Base-by-base conservation (phyloP, 2,888 invertebrate genomes). In the Synanthedon andrenaeformis region DNA sequence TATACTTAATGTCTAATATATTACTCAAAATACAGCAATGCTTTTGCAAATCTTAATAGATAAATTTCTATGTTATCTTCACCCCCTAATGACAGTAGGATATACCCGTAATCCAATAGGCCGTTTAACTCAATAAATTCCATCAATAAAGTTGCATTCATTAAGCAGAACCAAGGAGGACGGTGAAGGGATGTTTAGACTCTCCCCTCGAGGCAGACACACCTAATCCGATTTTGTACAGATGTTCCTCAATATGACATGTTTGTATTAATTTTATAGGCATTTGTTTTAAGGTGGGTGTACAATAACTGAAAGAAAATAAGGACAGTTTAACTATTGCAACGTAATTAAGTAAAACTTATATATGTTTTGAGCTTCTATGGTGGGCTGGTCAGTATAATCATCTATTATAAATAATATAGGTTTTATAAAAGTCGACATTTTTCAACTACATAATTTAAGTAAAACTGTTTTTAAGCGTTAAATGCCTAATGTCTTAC, bases 161-260 rank as follows among this genome's bases (percentile, higher is more conserved):
- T 70, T 72, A 66, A 62, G 59, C 62, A 51, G 53, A 52, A 56
- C 57, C 61, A 35, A 35, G 35, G 35, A 35, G 35, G 45, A 6
- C 45, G 14, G 5, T n/a, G 45, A 13, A 14, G n/a, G 14, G 45
- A 13, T 45, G n/a, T 14, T 8, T n/a, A 45, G 45, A 13, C 13
- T 45, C 13, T 13, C 45, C 45, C 45, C 49, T 23, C 49, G 19
- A 49, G 17, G 19, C 49, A 23, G 67, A 67, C 67, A 60, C 59
- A 61, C 63, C 57, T 74, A 73, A 77, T 75, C 70, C 65, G 67
- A 72, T 77, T 74, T 69, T 59, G 59, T 56, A 63, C 64, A 66
- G 66, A 68, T 67, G 67, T 61, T 62, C 59, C 60, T 54, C 52
- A 51, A 55, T 51, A 23, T 54, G 56, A 52, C 53, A 51, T 53